phyloP scores from a whole-genome alignment of 2,797 vertebrate species.

The Leptodactylus fallax region DNA sequence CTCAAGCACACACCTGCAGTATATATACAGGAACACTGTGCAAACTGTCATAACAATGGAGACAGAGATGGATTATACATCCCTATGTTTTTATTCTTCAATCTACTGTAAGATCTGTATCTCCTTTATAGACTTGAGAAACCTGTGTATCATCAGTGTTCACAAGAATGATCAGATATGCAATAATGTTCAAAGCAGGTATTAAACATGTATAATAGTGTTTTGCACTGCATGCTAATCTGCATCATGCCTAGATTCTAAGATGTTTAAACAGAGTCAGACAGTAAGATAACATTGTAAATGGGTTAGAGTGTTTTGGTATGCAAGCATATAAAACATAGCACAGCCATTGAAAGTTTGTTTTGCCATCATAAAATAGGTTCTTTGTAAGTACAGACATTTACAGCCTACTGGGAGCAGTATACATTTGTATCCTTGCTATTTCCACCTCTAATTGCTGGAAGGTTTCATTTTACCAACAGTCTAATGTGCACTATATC shows the following conservation, averaged over 20 bases:
- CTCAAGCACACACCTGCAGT: background rate
- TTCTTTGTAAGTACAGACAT: conserved; percentile 45
- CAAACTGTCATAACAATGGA: background rate
- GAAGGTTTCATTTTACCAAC: conserved; percentile 78
- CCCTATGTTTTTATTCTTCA: background rate
- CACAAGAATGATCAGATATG: background rate
- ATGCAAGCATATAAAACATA: conserved; percentile 51
- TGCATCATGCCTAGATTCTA: background rate
- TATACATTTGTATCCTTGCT: conserved; percentile 74
- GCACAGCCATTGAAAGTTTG: conserved; percentile 57
- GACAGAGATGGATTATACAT: background rate
- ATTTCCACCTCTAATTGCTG: conserved; percentile 80
- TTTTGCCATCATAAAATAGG: conserved; percentile 60
- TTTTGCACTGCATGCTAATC: background rate
- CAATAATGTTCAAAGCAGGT: background rate
- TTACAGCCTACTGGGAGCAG: conserved; percentile 67
- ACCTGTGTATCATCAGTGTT: too few relatives aligned
- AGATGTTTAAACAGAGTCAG: background rate
- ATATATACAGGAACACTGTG: background rate
- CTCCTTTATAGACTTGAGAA: background rate
- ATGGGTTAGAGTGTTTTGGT: conserved; percentile 3
- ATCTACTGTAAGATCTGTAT: background rate
- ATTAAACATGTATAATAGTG: background rate
- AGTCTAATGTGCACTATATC: conserved; percentile 79
- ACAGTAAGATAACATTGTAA: background rate